phyloP scores from a whole-genome alignment of 2,888 invertebrate species.

The Petrolisthes cinctipes region DNA sequence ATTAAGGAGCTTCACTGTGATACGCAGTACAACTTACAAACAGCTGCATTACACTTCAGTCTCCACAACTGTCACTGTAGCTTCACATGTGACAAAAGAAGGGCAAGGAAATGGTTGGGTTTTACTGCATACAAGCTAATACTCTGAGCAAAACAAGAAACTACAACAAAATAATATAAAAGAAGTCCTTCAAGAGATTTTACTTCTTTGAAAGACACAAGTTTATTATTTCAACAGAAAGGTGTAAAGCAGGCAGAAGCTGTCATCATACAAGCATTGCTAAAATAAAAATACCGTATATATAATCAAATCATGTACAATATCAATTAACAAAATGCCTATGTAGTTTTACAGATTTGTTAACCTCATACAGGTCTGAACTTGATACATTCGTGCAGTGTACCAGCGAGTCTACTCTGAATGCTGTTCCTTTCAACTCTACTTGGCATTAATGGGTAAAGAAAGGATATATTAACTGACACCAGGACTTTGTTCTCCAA shows the following conservation, averaged over 20 bases:
- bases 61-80: neutral
- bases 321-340: no score
- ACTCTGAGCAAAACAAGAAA: slow-evolving; percentile 45
- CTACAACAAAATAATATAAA: slow-evolving; percentile 12
- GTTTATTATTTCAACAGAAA: slow-evolving; percentile 39
- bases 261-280: slow-evolving; percentile 17
- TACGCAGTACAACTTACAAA: no score
- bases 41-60: neutral
- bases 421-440: no score
- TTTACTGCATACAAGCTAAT: slow-evolving; percentile 49
- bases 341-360: no score
- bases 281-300: neutral
- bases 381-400: no score
- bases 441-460: no score
- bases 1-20: no score
- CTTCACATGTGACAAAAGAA: neutral
- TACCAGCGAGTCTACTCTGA: no score
- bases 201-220: slow-evolving; percentile 12
- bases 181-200: neutral
- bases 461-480: no score
- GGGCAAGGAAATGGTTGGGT: neutral
- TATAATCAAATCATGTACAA: no score
- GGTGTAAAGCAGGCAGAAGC: slow-evolving; percentile 34
- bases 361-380: no score
- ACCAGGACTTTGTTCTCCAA: no score